Evolutionary conservation across 2,888 invertebrate genomes (phyloP).

Genomic region (Gastrophysa polygoni): DNA sequence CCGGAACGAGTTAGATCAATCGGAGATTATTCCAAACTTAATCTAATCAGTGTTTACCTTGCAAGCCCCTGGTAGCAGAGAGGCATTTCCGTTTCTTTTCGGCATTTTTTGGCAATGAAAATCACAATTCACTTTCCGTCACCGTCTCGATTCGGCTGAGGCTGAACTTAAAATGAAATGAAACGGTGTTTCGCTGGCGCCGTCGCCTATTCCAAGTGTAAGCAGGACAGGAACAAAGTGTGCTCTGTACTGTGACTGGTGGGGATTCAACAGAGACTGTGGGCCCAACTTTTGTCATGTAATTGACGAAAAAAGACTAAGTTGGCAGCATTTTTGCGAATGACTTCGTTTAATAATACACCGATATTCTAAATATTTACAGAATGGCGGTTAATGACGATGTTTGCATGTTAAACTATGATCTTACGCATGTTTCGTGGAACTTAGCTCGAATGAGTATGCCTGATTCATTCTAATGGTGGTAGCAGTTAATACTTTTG

Average conservation of each 20-base stretch:
- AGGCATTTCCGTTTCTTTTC: slow-evolving; percentile 43
- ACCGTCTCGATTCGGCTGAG: slow-evolving; percentile 29
- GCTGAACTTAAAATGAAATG: slow-evolving; percentile 31
- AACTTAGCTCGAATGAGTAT: too few species aligned
- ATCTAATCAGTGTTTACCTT: slow-evolving; percentile 46
- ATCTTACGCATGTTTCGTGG: too few species aligned
- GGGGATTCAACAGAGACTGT: too few species aligned
- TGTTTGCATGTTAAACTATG: not conserved
- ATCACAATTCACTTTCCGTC: slow-evolving; percentile 32
- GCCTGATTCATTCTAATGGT: too few species aligned
- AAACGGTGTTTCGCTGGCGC: slow-evolving; percentile 4
- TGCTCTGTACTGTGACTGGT: not conserved
- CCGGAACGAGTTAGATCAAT: too few species aligned
- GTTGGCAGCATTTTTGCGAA: too few species aligned
- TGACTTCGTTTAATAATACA: too few species aligned
- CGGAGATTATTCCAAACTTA: too few species aligned
- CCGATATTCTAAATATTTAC: not conserved
- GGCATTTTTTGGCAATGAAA: slow-evolving; percentile 44
- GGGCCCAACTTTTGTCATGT: too few species aligned
- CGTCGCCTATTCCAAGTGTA: not conserved
- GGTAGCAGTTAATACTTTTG: too few species aligned
- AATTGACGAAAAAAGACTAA: too few species aligned
- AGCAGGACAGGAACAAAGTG: not conserved
- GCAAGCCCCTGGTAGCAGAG: slow-evolving; percentile 47
- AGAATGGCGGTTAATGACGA: not conserved